Evolutionary conservation across 2,113 vertebrate species (phyloP).

Genomic region (Platanista minor): DNA sequence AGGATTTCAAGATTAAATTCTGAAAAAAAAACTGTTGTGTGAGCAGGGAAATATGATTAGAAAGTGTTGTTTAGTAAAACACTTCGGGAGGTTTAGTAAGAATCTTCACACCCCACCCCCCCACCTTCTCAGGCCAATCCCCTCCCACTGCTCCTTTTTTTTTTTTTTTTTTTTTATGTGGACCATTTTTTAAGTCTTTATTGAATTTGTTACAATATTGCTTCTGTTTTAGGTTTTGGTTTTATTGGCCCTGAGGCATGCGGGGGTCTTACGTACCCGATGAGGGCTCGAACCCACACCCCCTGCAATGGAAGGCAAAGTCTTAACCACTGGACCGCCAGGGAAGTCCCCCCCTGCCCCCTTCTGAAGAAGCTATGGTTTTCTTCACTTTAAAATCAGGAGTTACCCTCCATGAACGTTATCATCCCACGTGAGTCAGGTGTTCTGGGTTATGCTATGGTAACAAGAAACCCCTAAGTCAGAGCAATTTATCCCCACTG

Average conservation of each 20-base stretch:
- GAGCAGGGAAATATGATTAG: neutral
- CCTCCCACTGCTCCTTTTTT: neutral
- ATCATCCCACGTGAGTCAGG: neutral
- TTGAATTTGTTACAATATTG: no score
- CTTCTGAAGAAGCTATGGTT: neutral
- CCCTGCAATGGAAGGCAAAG: no score
- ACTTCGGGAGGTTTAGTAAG: neutral
- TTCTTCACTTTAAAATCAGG: neutral
- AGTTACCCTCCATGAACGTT: neutral
- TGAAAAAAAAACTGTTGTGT: neutral
- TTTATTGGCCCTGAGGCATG: no score
- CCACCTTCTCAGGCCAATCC: neutral
- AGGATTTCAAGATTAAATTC: constrained; percentile 20
- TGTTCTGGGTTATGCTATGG: neutral
- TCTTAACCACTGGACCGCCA: no score
- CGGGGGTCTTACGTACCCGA: no score
- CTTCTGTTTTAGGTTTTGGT: no score
- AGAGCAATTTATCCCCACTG: neutral
- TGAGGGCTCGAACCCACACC: no score
- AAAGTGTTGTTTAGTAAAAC: neutral
- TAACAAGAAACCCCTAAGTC: neutral
- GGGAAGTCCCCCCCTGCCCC: no score
- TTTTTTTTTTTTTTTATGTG: no score
- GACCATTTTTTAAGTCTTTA: no score
- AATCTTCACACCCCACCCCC: accelerated